phyloP scores from a whole-genome alignment of 2,888 invertebrate genomes.

The Caenorhabditis wallacei region DNA sequence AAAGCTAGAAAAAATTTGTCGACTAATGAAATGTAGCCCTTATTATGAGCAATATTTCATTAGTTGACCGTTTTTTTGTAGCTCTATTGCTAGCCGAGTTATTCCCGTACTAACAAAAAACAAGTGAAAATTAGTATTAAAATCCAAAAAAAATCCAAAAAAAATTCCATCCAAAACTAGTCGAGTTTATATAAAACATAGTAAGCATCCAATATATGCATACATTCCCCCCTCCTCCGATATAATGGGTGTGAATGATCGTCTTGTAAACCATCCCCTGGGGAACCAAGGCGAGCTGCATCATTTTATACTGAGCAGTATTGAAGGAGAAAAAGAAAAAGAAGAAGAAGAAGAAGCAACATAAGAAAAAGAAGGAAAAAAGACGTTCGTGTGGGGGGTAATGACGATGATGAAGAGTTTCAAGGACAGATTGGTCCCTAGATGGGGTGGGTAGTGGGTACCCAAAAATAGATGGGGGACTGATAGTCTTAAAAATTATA shows the following conservation, averaged over 20 bases:
- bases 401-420: slow-evolving; percentile 33
- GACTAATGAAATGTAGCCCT: too few relatives aligned
- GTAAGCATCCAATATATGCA: too few relatives aligned
- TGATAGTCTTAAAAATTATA: too few relatives aligned
- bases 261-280: slow-evolving; percentile 18
- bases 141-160: too few relatives aligned
- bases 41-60: too few relatives aligned
- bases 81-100: too few relatives aligned
- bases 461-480: neutral
- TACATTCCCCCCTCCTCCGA: slow-evolving; percentile 1
- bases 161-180: too few relatives aligned
- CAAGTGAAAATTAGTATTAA: too few relatives aligned
- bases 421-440: slow-evolving; percentile 11
- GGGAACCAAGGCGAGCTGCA: neutral
- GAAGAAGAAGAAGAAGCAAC: neutral
- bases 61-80: too few relatives aligned
- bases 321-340: neutral
- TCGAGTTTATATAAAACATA: too few relatives aligned
- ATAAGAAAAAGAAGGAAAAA: neutral
- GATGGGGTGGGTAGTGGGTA: neutral
- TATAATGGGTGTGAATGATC: slow-evolving; percentile 39
- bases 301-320: neutral
- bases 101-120: too few relatives aligned
- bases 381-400: neutral
- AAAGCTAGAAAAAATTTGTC: too few relatives aligned